Conservation (phyloP, 1,140 invertebrate genomes). For the Penaeus vannamei region DNA sequence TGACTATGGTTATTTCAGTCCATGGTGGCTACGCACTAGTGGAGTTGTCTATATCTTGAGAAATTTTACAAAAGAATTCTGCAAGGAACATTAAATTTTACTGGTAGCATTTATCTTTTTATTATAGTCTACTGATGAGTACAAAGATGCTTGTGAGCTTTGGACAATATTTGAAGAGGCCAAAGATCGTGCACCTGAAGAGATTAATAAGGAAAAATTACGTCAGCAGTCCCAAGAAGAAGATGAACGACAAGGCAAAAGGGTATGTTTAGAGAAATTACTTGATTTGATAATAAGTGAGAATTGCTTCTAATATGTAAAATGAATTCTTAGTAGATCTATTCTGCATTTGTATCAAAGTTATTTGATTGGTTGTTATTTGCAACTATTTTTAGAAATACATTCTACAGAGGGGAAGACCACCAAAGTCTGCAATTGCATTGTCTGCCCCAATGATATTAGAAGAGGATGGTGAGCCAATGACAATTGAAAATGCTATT, state of each 20-base stretch:
- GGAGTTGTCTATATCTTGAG: too few species aligned
- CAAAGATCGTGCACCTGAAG: slow-evolving; percentile 73
- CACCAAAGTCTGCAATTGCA: slow-evolving; percentile 52
- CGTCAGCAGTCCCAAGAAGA: slow-evolving; percentile 70
- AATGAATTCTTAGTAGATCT: too few species aligned
- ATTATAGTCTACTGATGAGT: slow-evolving; percentile 79
- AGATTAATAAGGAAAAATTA: slow-evolving; percentile 71
- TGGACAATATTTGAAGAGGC: slow-evolving; percentile 85
- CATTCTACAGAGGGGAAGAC: slow-evolving; percentile 29
- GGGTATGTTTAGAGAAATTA: slow-evolving; percentile 36
- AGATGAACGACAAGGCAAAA: slow-evolving; percentile 59
- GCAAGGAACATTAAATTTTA: too few species aligned
- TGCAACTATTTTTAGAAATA: background rate
- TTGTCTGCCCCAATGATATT: slow-evolving; percentile 64
- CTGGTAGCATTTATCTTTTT: background rate
- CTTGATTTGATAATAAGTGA: background rate
- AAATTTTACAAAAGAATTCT: too few species aligned
- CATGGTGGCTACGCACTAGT: too few species aligned
- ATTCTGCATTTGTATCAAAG: too few species aligned
- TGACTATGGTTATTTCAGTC: too few species aligned
- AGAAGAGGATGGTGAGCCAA: slow-evolving; percentile 63
- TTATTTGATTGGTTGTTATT: too few species aligned
- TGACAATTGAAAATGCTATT: slow-evolving; percentile 73
- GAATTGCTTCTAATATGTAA: background rate
- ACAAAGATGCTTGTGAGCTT: slow-evolving; percentile 91